Evolutionary conservation across 1,140 invertebrate species (phyloP).

Genomic region (Acromyrmex echinatior): DNA sequence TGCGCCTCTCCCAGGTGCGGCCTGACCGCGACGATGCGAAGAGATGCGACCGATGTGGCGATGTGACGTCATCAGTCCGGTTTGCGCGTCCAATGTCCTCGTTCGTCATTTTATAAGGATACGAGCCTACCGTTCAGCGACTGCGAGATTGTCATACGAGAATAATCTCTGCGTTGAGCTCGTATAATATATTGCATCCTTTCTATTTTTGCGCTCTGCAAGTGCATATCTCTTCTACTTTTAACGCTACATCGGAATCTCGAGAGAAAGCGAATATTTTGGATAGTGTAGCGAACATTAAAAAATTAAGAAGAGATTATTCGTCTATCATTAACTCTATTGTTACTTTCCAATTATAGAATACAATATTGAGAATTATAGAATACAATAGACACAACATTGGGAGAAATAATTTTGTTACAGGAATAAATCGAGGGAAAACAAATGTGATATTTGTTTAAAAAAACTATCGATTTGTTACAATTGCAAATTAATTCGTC

Average conservation of each 20-base stretch:
- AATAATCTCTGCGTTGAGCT: not conserved
- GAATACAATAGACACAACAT: too few relatives aligned
- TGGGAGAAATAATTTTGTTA: too few relatives aligned
- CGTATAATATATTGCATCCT: not conserved
- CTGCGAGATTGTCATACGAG: not conserved
- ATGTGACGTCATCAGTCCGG: constrained; percentile 23
- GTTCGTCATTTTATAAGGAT: constrained; percentile 18
- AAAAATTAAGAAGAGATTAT: not conserved
- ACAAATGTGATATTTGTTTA: too few relatives aligned
- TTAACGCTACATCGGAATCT: not conserved
- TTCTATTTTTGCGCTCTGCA: too few relatives aligned
- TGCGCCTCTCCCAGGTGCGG: constrained; percentile 68
- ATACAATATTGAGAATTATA: too few relatives aligned
- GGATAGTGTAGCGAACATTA: not conserved
- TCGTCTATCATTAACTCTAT: not conserved
- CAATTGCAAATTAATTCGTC: too few relatives aligned
- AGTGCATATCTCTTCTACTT: not conserved
- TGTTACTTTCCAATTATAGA: too few relatives aligned
- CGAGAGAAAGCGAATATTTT: not conserved
- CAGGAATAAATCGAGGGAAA: too few relatives aligned
- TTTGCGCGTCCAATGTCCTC: constrained; percentile 33
- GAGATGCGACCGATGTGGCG: not conserved
- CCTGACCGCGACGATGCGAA: constrained; percentile 5
- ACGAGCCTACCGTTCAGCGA: not conserved
- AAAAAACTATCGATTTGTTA: too few relatives aligned